A percentile compares a stretch with the other conserved stretches of the same genome.
Conservation (phyloP, 2,888 invertebrate genomes). For the Salticus scenicus region DNA sequence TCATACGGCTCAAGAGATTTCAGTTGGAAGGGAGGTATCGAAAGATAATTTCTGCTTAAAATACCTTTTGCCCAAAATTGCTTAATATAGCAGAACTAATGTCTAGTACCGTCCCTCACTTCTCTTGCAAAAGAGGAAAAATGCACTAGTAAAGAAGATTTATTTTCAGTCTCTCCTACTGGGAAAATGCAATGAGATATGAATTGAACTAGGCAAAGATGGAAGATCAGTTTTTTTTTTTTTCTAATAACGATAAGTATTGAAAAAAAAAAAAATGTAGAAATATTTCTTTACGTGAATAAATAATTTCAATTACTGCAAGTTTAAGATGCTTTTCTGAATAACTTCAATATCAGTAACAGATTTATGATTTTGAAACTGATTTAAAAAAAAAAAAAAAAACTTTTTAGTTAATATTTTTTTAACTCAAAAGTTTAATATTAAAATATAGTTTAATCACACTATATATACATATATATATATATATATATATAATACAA, state of each 20-base stretch:
- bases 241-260: not conserved
- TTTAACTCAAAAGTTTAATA: too few relatives aligned
- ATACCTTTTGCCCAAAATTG: slow-evolving; percentile 12
- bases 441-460: too few relatives aligned
- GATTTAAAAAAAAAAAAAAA: too few relatives aligned
- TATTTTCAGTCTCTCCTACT: not conserved
- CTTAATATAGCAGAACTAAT: slow-evolving; percentile 19
- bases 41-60: slow-evolving; percentile 19
- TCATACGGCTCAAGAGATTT: slow-evolving; percentile 1
- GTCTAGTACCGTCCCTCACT: not conserved
- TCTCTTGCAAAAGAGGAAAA: slow-evolving; percentile 8
- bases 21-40: slow-evolving; percentile 12
- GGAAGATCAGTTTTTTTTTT: not conserved
- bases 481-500: too few relatives aligned
- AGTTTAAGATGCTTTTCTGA: too few relatives aligned
- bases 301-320: too few relatives aligned
- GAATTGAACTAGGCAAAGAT: not conserved
- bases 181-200: slow-evolving; percentile 6
- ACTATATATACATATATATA: too few relatives aligned
- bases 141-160: slow-evolving; percentile 9
- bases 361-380: too few relatives aligned
- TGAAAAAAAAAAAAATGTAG: too few relatives aligned
- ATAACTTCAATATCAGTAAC: too few relatives aligned
- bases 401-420: too few relatives aligned
- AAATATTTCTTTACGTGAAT: too few relatives aligned